phyloP scores from a whole-genome alignment of 2,888 invertebrate species.

The Athalia rosae region DNA sequence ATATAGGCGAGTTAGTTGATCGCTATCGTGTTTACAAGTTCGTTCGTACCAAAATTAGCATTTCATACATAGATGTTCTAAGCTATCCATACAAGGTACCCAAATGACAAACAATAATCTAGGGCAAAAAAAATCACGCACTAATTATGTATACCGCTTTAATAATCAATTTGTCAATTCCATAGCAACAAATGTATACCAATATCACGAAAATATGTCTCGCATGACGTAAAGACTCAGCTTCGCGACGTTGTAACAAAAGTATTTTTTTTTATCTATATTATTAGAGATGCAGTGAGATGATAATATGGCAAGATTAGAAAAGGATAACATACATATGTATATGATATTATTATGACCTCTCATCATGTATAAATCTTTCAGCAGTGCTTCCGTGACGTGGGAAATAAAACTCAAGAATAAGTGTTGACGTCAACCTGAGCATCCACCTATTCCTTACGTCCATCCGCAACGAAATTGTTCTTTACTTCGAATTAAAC shows the following conservation, averaged over 20 bases:
- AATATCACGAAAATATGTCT: neutral
- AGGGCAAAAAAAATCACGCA: too few species aligned
- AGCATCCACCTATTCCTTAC: too few species aligned
- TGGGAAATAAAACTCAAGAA: neutral
- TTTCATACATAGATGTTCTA: too few species aligned
- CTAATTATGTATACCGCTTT: too few species aligned
- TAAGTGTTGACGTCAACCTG: neutral
- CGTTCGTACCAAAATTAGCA: too few species aligned
- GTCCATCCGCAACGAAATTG: conserved; percentile 2
- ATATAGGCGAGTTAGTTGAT: too few species aligned
- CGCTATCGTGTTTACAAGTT: too few species aligned
- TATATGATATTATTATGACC: neutral
- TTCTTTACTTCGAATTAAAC: conserved; percentile 8
- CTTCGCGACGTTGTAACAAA: neutral
- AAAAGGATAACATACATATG: conserved; percentile 9
- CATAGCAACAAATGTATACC: too few species aligned
- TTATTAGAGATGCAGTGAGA: conserved; percentile 4
- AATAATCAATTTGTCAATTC: too few species aligned
- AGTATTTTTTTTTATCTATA: neutral
- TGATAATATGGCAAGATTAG: conserved; percentile 8
- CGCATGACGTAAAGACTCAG: conserved; percentile 5
- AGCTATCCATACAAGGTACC: too few species aligned
- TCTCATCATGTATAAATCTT: neutral
- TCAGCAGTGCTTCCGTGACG: conserved; percentile 2
- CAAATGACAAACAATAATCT: too few species aligned